Conservation (phyloP, 1,140 invertebrate species). For the Bicyclus anynana region DNA sequence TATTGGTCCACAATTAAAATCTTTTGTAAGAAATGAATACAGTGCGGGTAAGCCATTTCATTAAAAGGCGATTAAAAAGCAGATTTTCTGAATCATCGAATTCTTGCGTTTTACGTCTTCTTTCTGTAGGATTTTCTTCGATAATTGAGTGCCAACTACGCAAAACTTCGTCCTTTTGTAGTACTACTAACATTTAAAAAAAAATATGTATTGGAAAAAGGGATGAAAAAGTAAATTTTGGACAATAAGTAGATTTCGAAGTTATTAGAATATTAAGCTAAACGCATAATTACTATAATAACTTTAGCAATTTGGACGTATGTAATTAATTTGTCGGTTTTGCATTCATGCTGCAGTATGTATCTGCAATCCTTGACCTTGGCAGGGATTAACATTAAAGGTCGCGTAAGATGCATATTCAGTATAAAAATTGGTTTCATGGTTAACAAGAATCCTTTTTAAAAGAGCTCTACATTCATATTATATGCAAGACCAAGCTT, state of each 20-base stretch:
- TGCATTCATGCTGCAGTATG: slow-evolving; percentile 23
- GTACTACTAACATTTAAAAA: slow-evolving; percentile 5
- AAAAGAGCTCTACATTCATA: background rate
- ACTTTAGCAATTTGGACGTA: no score
- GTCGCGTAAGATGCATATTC: slow-evolving; percentile 41
- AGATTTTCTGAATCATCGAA: slow-evolving; percentile 51
- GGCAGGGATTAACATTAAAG: slow-evolving; percentile 40
- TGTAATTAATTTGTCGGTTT: background rate
- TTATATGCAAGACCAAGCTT: background rate
- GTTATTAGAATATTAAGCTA: no score
- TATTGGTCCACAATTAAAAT: slow-evolving; percentile 48
- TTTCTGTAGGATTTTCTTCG: slow-evolving; percentile 19
- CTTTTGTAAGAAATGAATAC: slow-evolving; percentile 32
- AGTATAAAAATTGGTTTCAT: slow-evolving; percentile 49
- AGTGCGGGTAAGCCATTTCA: slow-evolving; percentile 15
- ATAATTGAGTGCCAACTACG: slow-evolving; percentile 23
- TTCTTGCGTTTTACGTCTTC: slow-evolving; percentile 35
- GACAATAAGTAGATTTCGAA: no score
- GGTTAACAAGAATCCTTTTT: slow-evolving; percentile 51
- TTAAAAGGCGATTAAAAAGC: slow-evolving; percentile 14
- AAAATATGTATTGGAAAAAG: no score
- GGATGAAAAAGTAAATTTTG: no score
- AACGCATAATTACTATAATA: no score
- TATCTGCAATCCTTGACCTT: slow-evolving; percentile 47
- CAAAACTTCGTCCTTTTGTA: slow-evolving; percentile 2